phyloP scores from a whole-genome alignment of 2,888 invertebrate species.

The Parnassius smintheus region DNA sequence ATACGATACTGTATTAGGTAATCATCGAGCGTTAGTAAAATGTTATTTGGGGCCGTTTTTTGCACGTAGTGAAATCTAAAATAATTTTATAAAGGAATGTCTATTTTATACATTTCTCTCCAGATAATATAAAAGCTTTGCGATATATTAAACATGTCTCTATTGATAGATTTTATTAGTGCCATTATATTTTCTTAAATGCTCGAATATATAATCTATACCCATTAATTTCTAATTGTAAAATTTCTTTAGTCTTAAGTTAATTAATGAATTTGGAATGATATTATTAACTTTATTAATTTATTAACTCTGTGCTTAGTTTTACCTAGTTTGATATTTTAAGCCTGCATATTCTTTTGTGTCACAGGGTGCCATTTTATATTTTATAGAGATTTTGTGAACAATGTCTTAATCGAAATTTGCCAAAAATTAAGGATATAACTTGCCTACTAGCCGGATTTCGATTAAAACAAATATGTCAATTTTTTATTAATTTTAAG shows the following conservation, averaged over 20 bases:
- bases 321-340: constrained; percentile 34
- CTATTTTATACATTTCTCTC: constrained; percentile 1
- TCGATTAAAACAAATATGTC: constrained; percentile 13
- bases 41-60: constrained; percentile 1
- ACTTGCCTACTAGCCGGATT: background rate
- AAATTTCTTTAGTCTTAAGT: constrained; percentile 1
- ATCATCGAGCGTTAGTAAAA: constrained; percentile 5
- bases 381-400: constrained; percentile 28
- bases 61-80: constrained; percentile 7
- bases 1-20: constrained; percentile 26
- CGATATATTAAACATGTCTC: background rate
- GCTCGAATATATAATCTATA: constrained; percentile 12
- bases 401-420: constrained; percentile 16
- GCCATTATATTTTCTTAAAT: constrained; percentile 15
- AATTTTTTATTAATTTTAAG: constrained; percentile 7
- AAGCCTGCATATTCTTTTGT: constrained; percentile 51
- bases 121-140: background rate
- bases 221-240: constrained; percentile 1
- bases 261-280: constrained; percentile 21
- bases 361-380: constrained; percentile 64
- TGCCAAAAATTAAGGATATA: background rate
- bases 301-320: constrained; percentile 41
- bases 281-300: constrained; percentile 38
- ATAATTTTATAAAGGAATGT: constrained; percentile 7
- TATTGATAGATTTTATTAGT: constrained; percentile 18